Percentiles rank a stretch among this genome's conserved stretches.
These are phyloP conservation scores for Andrena bicolor DNA, from an alignment of 2,888 invertebrate species.

Conservation along the genomic window DNA sequence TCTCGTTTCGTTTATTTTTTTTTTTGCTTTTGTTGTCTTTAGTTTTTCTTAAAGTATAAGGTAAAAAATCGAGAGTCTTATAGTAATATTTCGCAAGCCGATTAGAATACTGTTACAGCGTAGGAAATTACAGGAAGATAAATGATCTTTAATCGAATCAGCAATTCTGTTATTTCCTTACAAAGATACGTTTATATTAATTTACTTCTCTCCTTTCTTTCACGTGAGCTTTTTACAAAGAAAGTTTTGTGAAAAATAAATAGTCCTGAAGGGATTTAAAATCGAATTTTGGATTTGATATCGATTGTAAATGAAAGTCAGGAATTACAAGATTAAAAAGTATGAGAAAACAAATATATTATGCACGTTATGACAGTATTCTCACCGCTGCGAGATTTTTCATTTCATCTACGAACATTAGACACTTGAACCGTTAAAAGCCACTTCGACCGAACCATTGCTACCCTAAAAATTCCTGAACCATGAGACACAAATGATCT, in stretches of 20 bases:
- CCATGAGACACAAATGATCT: background rate
- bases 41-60: background rate
- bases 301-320: background rate
- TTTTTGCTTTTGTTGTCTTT: background rate
- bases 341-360: background rate
- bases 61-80: conserved; percentile 14
- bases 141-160: background rate
- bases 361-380: conserved; percentile 26
- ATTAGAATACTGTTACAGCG: conserved; percentile 38
- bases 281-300: background rate
- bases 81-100: conserved; percentile 11
- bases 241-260: background rate
- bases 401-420: conserved; percentile 11
- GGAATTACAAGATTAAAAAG: background rate
- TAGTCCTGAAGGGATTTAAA: background rate
- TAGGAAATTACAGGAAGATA: background rate
- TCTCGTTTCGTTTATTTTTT: background rate
- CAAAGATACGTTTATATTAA: too few species aligned
- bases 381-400: conserved; percentile 25
- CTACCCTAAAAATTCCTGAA: background rate
- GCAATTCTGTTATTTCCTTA: background rate
- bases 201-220: too few species aligned
- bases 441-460: background rate
- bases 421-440: background rate
- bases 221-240: too few species aligned